Evolutionary conservation across 1,140 invertebrate species (phyloP).

Genomic region (Bombus pascuorum): DNA sequence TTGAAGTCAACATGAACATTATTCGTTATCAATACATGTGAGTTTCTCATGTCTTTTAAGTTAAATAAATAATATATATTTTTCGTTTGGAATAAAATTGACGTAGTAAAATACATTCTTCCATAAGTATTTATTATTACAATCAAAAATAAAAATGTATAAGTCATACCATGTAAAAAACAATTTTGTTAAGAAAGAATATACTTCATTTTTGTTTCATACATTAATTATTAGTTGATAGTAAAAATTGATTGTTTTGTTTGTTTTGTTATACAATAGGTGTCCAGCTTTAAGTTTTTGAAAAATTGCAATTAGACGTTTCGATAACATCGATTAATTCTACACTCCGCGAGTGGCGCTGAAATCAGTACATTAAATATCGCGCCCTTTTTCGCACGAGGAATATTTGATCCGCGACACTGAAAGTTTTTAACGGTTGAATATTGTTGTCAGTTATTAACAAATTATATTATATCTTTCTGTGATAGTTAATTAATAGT

Average conservation of each 20-base stretch:
- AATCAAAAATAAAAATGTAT: not conserved
- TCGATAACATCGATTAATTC: not conserved
- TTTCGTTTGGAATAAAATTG: not conserved
- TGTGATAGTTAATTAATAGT: not conserved
- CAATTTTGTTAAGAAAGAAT: not conserved
- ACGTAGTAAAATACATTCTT: not conserved
- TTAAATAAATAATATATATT: not conserved
- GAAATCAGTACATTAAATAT: not conserved
- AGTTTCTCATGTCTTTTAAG: not conserved
- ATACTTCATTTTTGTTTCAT: not conserved
- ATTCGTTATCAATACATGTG: not conserved
- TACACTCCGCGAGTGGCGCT: not conserved
- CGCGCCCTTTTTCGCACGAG: not conserved
- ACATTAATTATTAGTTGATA: not conserved
- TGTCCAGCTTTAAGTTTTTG: not conserved
- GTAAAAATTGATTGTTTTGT: constrained; percentile 1
- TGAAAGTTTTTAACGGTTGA: not conserved
- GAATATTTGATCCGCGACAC: too few species aligned
- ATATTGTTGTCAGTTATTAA: not conserved
- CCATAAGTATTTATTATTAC: constrained; percentile 7
- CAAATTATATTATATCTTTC: not conserved
- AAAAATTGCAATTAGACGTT: not conserved
- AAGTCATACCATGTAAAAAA: not conserved
- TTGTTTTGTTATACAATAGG: not conserved
- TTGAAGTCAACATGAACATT: not conserved